Evolutionary conservation across 2,113 vertebrate genomes (phyloP).

Genomic region (Rhinolophus sinicus): DNA sequence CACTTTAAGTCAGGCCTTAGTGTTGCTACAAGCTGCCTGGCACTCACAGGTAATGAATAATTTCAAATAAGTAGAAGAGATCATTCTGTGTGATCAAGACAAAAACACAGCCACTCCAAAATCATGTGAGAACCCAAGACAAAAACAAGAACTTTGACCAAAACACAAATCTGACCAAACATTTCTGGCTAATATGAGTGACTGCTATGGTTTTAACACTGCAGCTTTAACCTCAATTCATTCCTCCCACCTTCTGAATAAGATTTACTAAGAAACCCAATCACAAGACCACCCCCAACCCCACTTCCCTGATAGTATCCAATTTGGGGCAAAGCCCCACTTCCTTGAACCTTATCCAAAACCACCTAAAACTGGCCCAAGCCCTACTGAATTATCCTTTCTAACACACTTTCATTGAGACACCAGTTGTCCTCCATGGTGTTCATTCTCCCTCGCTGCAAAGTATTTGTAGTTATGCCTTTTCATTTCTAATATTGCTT

Average conservation of each 20-base stretch:
- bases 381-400: not conserved
- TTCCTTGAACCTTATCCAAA: not conserved
- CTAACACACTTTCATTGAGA: not conserved
- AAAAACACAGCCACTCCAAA: not conserved
- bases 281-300: not conserved
- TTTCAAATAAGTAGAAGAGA: conserved; percentile 13
- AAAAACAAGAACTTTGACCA: not conserved
- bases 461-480: not conserved
- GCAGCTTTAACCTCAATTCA: not conserved
- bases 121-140: not conserved
- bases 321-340: not conserved
- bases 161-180: conserved; percentile 13
- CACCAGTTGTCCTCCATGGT: not conserved
- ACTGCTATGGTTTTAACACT: not conserved
- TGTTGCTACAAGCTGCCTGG: not conserved
- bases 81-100: not conserved
- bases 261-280: not conserved
- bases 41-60: not conserved
- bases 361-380: not conserved
- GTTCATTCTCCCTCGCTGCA: not conserved
- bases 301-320: not conserved
- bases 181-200: not conserved
- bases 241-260: not conserved
- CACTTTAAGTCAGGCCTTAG: not conserved
- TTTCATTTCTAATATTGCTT: not conserved